A percentile compares a stretch with the other conserved stretches of the same genome.
Evolutionary conservation across 1,140 invertebrate species (phyloP).

Genomic region (Acromyrmex charruanus): DNA sequence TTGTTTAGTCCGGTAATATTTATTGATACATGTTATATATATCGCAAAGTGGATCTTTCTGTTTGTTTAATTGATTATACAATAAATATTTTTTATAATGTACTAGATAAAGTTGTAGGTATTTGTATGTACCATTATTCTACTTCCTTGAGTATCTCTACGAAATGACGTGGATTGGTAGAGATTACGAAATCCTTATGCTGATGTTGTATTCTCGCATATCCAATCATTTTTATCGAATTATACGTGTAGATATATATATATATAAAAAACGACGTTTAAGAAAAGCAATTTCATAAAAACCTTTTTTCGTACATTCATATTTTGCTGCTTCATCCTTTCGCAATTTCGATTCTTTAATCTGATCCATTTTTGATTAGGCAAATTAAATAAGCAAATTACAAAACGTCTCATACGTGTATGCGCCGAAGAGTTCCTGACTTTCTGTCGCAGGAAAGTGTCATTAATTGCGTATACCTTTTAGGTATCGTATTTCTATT

Average conservation of each 20-base stretch:
- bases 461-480: slow-evolving; percentile 74
- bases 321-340: slow-evolving; percentile 1
- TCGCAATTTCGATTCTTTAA: not conserved
- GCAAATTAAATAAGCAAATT: slow-evolving; percentile 9
- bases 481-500: slow-evolving; percentile 69
- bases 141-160: slow-evolving; percentile 57
- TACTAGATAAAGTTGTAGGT: slow-evolving; percentile 64
- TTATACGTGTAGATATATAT: slow-evolving; percentile 16
- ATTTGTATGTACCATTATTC: slow-evolving; percentile 61
- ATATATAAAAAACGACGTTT: slow-evolving; percentile 16
- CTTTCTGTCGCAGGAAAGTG: slow-evolving; percentile 76
- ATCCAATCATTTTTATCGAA: slow-evolving; percentile 44
- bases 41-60: slow-evolving; percentile 70
- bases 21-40: slow-evolving; percentile 81
- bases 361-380: not conserved
- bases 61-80: slow-evolving; percentile 78
- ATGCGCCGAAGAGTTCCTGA: slow-evolving; percentile 82
- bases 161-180: slow-evolving; percentile 31
- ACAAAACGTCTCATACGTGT: slow-evolving; percentile 75
- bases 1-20: slow-evolving; percentile 83
- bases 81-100: slow-evolving; percentile 83
- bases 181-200: slow-evolving; percentile 44
- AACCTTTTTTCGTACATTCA: not conserved
- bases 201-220: slow-evolving; percentile 43
- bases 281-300: not conserved